A percentile compares a stretch with the other conserved stretches of the same genome.
Evolutionary conservation across 2,888 invertebrate genomes (phyloP).

Genomic region (Hypercompe scribonia): DNA sequence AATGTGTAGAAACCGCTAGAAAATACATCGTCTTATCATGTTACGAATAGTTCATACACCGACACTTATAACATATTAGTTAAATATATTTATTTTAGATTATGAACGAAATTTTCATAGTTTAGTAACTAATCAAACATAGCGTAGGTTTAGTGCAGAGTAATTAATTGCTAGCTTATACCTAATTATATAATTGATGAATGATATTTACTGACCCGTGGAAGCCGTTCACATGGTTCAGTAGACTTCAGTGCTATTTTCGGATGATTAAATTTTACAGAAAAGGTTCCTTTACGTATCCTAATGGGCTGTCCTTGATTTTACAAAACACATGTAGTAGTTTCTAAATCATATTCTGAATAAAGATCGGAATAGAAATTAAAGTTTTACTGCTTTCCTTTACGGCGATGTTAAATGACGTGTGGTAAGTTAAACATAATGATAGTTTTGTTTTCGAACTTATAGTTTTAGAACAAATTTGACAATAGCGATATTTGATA

Average conservation of each 20-base stretch:
- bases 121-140: background rate
- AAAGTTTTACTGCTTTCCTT: background rate
- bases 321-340: background rate
- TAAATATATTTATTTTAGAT: too few relatives aligned
- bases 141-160: background rate
- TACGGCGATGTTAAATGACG: background rate
- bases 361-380: background rate
- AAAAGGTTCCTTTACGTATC: slow-evolving; percentile 8
- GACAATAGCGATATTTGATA: background rate
- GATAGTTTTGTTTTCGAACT: background rate
- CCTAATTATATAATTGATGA: slow-evolving; percentile 11
- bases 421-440: background rate
- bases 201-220: slow-evolving; percentile 13
- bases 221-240: slow-evolving; percentile 11
- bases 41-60: too few relatives aligned
- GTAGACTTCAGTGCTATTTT: slow-evolving; percentile 8
- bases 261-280: slow-evolving; percentile 10
- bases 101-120: background rate
- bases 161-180: slow-evolving; percentile 9
- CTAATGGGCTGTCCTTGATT: background rate
- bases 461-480: background rate
- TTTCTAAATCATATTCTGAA: background rate
- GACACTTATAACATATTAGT: too few relatives aligned
- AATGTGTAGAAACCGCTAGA: too few relatives aligned
- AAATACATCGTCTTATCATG: too few relatives aligned